Percentiles rank a stretch among this genome's conserved stretches.
These are phyloP conservation scores for Vipera latastei DNA, from an alignment of 2,797 vertebrate genomes.

Conservation along the genomic window DNA sequence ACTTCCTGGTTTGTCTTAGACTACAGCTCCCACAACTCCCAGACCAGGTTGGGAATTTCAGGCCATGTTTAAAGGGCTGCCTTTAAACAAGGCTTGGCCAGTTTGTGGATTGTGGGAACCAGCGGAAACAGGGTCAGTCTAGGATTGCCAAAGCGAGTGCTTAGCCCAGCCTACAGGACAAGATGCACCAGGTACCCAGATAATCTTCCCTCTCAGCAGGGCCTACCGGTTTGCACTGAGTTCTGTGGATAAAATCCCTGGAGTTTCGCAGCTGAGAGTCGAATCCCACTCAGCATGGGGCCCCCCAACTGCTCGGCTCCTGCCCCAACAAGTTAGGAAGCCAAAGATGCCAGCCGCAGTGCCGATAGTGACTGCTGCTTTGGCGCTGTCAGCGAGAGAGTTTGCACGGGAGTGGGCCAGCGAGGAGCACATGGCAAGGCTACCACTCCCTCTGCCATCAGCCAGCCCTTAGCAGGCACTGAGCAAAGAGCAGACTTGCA, in stretches of 20 bases:
- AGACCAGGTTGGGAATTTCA: too few species aligned
- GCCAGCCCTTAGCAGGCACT: background rate
- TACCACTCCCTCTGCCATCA: slow-evolving; percentile 5
- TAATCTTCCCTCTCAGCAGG: background rate
- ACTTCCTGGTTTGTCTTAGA: too few species aligned
- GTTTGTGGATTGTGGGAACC: too few species aligned
- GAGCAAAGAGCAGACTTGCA: background rate
- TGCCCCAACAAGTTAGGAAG: slow-evolving; percentile 20
- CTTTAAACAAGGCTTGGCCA: too few species aligned
- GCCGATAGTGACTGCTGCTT: background rate
- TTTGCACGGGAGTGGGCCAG: slow-evolving; percentile 4
- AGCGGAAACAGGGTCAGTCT: too few species aligned
- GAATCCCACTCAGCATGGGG: background rate
- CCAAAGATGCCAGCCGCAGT: slow-evolving; percentile 4
- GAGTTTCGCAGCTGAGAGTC: background rate
- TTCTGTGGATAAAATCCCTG: background rate
- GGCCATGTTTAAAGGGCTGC: too few species aligned
- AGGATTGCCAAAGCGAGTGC: too few species aligned
- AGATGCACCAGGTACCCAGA: too few species aligned
- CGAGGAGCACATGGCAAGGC: background rate
- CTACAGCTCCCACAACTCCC: too few species aligned
- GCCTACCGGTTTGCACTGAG: background rate
- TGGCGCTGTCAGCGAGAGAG: background rate
- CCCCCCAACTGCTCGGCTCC: background rate
- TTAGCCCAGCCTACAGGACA: too few species aligned